Evolutionary conservation across 2,888 invertebrate genomes (phyloP).

Genomic region (Dryobota labecula): DNA sequence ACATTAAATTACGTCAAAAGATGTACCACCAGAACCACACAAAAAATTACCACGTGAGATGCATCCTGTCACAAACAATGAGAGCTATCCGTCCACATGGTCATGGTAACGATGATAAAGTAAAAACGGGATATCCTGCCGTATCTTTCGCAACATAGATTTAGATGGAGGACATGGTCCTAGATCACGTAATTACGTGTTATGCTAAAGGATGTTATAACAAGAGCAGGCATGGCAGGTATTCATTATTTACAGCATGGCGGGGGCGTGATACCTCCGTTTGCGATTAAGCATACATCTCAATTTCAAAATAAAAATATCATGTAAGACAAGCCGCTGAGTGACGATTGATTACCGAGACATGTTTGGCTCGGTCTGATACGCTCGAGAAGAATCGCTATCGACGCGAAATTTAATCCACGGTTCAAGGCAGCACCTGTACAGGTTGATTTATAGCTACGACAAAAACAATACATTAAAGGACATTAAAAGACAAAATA

Average conservation of each 20-base stretch:
- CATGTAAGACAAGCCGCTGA: constrained; percentile 81
- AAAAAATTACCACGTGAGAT: constrained; percentile 69
- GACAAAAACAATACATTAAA: constrained; percentile 74
- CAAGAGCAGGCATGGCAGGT: constrained; percentile 55
- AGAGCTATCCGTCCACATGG: constrained; percentile 48
- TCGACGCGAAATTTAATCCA: constrained; percentile 84
- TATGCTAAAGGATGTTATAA: constrained; percentile 59
- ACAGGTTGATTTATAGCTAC: constrained; percentile 76
- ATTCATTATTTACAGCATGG: constrained; percentile 67
- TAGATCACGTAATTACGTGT: constrained; percentile 37
- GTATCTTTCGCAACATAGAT: constrained; percentile 52
- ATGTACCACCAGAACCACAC: constrained; percentile 57
- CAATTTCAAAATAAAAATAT: constrained; percentile 80
- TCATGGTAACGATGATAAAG: constrained; percentile 57
- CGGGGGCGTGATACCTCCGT: constrained; percentile 53
- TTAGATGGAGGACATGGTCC: constrained; percentile 50
- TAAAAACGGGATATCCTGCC: constrained; percentile 69
- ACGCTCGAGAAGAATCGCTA: constrained; percentile 84
- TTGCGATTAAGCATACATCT: constrained; percentile 74
- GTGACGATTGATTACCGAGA: constrained; percentile 83
- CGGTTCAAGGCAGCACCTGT: constrained; percentile 82
- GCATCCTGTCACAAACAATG: constrained; percentile 64
- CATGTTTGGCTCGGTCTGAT: constrained; percentile 85
- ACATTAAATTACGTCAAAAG: constrained; percentile 71
- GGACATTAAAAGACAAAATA: constrained; percentile 63